Evolutionary conservation across 2,113 vertebrate species (phyloP).

Genomic region (Chaetops frenatus): DNA sequence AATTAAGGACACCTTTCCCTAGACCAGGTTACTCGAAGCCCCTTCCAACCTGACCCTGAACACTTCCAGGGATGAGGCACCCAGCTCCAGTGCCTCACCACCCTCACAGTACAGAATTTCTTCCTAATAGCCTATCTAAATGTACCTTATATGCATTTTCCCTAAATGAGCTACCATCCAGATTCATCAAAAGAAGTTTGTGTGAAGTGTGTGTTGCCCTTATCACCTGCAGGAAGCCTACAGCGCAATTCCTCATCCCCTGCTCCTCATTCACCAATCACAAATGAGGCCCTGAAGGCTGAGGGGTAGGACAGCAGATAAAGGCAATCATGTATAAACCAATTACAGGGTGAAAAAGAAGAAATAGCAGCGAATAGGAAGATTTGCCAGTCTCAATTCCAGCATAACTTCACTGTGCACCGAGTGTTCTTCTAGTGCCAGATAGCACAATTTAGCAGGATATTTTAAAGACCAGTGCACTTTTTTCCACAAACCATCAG

Average conservation of each 20-base stretch:
- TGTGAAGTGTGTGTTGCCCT: not conserved
- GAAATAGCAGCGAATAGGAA: not conserved
- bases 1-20: not conserved
- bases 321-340: fast-evolving
- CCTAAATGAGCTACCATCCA: not conserved
- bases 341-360: not conserved
- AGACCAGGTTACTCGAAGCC: not conserved
- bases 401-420: not conserved
- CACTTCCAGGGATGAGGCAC: not conserved
- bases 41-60: not conserved
- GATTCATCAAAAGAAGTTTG: not conserved
- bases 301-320: not conserved
- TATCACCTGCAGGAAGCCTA: not conserved
- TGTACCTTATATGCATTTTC: not conserved
- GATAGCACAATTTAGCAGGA: not conserved
- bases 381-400: not conserved
- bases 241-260: not conserved
- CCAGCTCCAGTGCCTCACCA: not conserved
- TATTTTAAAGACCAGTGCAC: not conserved
- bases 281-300: not conserved
- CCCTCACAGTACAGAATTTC: not conserved
- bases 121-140: not conserved
- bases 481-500: not conserved
- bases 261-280: not conserved
- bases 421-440: not conserved